Evolutionary conservation across 1,140 invertebrate genomes (phyloP).

Genomic region (Acromyrmex heyeri): DNA sequence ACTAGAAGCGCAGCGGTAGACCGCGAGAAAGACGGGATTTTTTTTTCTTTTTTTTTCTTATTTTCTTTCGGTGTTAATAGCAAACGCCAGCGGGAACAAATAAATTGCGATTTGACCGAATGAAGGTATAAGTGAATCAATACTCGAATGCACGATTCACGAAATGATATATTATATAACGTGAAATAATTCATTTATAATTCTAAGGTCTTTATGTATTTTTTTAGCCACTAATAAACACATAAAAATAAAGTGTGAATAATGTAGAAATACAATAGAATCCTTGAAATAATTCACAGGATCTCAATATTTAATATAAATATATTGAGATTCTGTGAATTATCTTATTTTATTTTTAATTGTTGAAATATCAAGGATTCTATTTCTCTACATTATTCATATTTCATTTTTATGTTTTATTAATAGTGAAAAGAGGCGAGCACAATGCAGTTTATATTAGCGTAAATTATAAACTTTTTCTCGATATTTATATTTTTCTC

Average conservation of each 20-base stretch:
- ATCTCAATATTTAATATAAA: too few species aligned
- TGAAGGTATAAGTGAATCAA: conserved; percentile 22
- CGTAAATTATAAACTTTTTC: neutral
- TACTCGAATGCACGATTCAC: neutral
- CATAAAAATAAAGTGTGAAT: too few species aligned
- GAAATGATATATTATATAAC: conserved; percentile 23
- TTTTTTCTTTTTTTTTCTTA: neutral
- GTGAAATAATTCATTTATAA: neutral
- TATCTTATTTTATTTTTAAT: too few species aligned
- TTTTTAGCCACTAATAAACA: neutral
- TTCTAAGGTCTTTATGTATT: neutral
- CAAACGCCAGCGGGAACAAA: conserved; percentile 13
- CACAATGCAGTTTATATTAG: too few species aligned
- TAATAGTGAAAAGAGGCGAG: too few species aligned
- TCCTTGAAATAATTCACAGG: too few species aligned
- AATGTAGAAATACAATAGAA: too few species aligned
- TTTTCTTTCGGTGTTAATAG: conserved; percentile 19
- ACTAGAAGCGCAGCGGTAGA: conserved; percentile 15
- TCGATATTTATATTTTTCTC: neutral
- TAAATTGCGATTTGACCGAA: conserved; percentile 29
- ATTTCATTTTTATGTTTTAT: too few species aligned
- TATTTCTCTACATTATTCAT: too few species aligned
- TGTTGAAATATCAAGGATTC: too few species aligned
- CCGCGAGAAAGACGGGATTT: neutral
- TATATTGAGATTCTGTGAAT: too few species aligned